Base-by-base conservation (phyloP, 2,888 invertebrate genomes). In the Diaprepes abbreviatus region DNA sequence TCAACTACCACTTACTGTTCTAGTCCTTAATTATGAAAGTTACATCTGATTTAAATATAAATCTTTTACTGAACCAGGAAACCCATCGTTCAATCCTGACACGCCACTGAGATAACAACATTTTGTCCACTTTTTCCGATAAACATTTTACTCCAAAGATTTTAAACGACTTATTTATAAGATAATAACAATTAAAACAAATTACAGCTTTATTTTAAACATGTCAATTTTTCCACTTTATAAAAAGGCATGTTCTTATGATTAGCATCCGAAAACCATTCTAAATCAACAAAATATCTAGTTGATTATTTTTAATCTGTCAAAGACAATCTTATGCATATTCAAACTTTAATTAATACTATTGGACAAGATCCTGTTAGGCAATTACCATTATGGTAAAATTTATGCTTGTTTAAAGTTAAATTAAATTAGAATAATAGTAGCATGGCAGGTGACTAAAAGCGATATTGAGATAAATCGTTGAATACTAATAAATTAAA, bases 291-390 rank as follows among this genome's bases (percentile, higher is more conserved):
- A 50, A 50, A 28, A 28, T 21, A 50, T 28, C 28, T 16, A 50
- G 14, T 50, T 50, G 21, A 50, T 28, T 50, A 50, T 50, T 50
- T 50, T 50, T 14, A 50, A 50, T 50, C 28, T 14, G 28, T 50
- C 28, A 28, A 50, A 50, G 7, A 50, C 48, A 28, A 50, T 50
- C 48, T 50, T 28, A 50, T 50, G 48, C 48, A 50, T 50, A 50
- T 50, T 50, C 48, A 50, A 50, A 28, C 7, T n/a, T 50, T 50
- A 50, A 50, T 28, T 50, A 50, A 28, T 12, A 50, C 21, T 14
- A 50, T 14, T 50, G 48, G 48, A 50, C 48, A 14, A 28, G 12
- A 50, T 50, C 28, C 48, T 50, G 48, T 50, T 50, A 50, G 14
- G 48, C 28, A 28, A 50, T 50, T 14, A 50, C 16, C 48, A 50